phyloP scores from a whole-genome alignment of 2,113 vertebrate genomes.

The Plecotus auritus region DNA sequence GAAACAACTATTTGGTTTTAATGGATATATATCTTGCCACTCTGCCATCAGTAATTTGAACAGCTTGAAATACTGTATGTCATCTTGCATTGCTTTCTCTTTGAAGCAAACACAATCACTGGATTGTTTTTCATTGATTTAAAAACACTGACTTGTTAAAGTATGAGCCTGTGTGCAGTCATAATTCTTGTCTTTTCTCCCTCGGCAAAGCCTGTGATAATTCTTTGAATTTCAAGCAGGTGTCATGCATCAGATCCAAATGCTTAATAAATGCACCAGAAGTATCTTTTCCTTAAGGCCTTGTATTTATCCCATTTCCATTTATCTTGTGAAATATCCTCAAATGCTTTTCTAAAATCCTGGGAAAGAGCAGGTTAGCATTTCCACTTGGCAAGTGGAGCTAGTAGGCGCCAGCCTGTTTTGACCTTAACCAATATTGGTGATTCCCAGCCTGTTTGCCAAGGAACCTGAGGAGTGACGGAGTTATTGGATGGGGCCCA shows the following conservation, averaged over 20 bases:
- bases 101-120: constrained; percentile 70
- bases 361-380: constrained; percentile 59
- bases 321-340: constrained; percentile 68
- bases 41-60: constrained; percentile 73
- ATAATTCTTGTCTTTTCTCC: constrained; percentile 66
- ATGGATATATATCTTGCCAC: constrained; percentile 72
- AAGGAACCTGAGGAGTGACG: not conserved
- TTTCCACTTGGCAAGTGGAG: constrained; percentile 51
- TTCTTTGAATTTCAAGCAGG: constrained; percentile 68
- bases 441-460: not conserved
- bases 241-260: constrained; percentile 63
- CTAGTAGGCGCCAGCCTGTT: not conserved
- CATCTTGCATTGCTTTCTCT: constrained; percentile 67
- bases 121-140: constrained; percentile 73
- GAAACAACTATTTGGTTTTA: constrained; percentile 72
- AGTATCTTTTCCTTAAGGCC: constrained; percentile 67
- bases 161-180: constrained; percentile 53
- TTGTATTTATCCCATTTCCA: constrained; percentile 61
- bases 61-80: constrained; percentile 72
- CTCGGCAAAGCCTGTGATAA: constrained; percentile 60
- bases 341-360: constrained; percentile 52
- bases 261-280: constrained; percentile 68
- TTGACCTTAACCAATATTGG: constrained; percentile 50
- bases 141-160: constrained; percentile 70
- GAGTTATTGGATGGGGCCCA: not conserved